Evolutionary conservation across 2,797 vertebrate species (phyloP), one percentile per base, ranked within the genome.

Genomic region (Pygocentrus nattereri): DNA sequence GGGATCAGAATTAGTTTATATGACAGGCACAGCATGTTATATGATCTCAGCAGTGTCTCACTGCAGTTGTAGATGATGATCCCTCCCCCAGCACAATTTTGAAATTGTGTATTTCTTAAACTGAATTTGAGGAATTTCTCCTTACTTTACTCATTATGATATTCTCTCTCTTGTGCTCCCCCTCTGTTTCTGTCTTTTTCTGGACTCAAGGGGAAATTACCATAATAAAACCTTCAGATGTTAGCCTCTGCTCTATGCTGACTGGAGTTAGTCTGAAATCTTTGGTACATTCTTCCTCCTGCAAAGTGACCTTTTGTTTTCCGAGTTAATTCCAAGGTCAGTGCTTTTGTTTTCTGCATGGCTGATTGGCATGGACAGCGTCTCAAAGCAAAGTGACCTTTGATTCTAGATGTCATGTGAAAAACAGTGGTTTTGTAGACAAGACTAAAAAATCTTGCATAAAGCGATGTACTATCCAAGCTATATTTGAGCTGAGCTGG

Each of bases 301-400:
- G 23, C 23, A 69, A 68, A 49, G 23, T 47, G 44, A 49, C 67
- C 67, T 70, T 70, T 12, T 38, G n/a, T 27, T 70, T 18, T 70
- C 23, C 70, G 10, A 70, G 11, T 70, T 70, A 70, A 70, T 49
- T 70, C 15, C 41, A 47, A 44, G 34, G 65, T 38, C 12, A 13
- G 5, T 44, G 41, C 16, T 27, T 69, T 69, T 30, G 4, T 18
- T 30, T 19, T 69, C n/a, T 50, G 1, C 11, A 10, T 1, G 2
- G 44, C 44, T 30, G 25, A 27, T 30, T 30, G 44, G n/a, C 25
- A 49, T 23, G n/a, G 41, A 41, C 67, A 38, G 67, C 12, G 2
- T 47, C 21, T 47, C 31, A 47, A 47, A 71, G n/a, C 16, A 19
- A 50, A 16, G 44, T 71, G 68, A 70, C 44, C 68, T 70, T 70